These are phyloP conservation scores for Drosophila guanche DNA, from an alignment of 1,140 invertebrate species.

Conservation along the genomic window DNA sequence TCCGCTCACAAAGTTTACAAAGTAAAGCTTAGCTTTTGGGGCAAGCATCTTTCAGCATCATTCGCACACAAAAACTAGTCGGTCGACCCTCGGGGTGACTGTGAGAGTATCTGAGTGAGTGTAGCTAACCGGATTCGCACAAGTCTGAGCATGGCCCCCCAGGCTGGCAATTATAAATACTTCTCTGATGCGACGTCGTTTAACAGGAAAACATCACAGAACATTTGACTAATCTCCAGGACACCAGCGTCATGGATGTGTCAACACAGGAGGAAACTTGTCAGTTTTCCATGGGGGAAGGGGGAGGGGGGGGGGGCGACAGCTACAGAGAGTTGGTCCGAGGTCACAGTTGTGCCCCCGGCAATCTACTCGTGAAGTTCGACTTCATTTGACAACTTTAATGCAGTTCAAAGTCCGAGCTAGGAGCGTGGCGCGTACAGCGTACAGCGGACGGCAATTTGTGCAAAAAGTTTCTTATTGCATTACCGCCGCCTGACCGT, in stretches of 20 bases:
- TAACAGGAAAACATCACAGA: constrained; percentile 60
- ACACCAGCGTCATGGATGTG: constrained; percentile 27
- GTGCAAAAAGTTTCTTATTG: constrained; percentile 64
- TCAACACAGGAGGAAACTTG: constrained; percentile 19
- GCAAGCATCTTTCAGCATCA: too few species aligned
- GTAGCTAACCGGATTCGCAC: constrained; percentile 32
- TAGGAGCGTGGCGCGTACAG: constrained; percentile 5
- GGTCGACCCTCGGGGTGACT: constrained; percentile 12
- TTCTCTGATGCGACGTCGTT: constrained; percentile 40
- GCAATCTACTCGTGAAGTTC: constrained; percentile 65
- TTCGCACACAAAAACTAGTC: constrained; percentile 15
- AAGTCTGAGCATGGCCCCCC: constrained; percentile 26
- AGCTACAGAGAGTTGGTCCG: constrained; percentile 10
- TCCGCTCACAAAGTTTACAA: neutral
- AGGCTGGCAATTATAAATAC: constrained; percentile 65
- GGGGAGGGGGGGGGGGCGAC: neutral
- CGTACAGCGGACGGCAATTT: constrained; percentile 51
- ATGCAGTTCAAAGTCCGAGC: constrained; percentile 51
- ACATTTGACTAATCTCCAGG: constrained; percentile 57
- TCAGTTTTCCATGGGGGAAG: neutral
- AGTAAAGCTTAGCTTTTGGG: constrained; percentile 1
- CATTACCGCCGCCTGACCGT: constrained; percentile 60
- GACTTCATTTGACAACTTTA: constrained; percentile 79
- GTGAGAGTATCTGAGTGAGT: constrained; percentile 6
- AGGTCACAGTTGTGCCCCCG: constrained; percentile 38